phyloP scores from a whole-genome alignment of 2,888 invertebrate genomes.

The Phytoseiulus persimilis region DNA sequence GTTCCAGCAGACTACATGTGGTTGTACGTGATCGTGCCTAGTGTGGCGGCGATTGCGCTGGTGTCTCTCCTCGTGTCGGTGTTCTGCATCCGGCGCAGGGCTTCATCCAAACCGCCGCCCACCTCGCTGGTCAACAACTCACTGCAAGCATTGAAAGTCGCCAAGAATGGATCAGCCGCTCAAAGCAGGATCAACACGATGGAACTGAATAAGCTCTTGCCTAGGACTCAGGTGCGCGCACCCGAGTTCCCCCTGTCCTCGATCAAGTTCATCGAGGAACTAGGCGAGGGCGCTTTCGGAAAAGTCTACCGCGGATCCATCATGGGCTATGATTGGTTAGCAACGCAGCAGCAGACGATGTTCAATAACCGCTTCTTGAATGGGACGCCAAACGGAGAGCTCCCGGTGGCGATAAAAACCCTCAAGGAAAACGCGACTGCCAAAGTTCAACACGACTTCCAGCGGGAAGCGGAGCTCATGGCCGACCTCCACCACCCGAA shows the following conservation, averaged over 20 bases:
- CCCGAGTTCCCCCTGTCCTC: conserved; percentile 67
- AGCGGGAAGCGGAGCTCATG: conserved; percentile 75
- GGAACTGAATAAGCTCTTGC: conserved; percentile 70
- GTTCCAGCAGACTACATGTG: conserved; percentile 66
- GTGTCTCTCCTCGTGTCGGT: conserved; percentile 45
- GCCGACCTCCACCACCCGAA: conserved; percentile 69
- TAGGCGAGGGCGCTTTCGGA: conserved; percentile 94
- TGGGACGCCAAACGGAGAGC: conserved; percentile 49
- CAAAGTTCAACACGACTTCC: conserved; percentile 69
- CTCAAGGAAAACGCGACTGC: conserved; percentile 66
- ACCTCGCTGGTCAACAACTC: conserved; percentile 48
- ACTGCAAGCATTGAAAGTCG: conserved; percentile 41
- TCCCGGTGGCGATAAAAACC: conserved; percentile 67
- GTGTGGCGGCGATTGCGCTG: conserved; percentile 49
- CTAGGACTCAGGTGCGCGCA: conserved; percentile 56
- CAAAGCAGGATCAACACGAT: conserved; percentile 54
- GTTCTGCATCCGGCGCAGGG: conserved; percentile 46
- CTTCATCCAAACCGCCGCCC: conserved; percentile 49
- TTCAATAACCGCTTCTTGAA: conserved; percentile 52
- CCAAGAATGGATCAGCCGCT: conserved; percentile 40
- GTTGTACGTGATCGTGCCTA: conserved; percentile 64
- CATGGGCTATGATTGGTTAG: conserved; percentile 41
- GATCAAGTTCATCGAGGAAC: conserved; percentile 67
- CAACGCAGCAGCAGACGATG: conserved; percentile 35
- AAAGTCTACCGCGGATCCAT: conserved; percentile 64